phyloP scores from a whole-genome alignment of 2,888 invertebrate species.

The Acrobasis suavella region DNA sequence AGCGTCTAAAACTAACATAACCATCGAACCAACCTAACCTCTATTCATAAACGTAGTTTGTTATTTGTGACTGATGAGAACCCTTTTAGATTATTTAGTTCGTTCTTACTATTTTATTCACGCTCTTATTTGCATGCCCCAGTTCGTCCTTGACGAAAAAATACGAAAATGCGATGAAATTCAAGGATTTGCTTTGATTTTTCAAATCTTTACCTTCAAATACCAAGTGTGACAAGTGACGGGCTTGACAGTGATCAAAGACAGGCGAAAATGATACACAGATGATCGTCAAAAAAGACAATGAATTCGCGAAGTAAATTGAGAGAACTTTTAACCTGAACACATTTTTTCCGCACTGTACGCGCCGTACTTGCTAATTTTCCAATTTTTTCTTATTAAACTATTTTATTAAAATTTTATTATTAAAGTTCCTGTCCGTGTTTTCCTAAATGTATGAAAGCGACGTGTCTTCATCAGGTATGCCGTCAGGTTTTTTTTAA shows the following conservation, averaged over 20 bases:
- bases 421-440: too few species aligned
- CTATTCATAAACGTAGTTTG: neutral
- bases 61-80: conserved; percentile 4
- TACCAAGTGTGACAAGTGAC: neutral
- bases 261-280: too few species aligned
- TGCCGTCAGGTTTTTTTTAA: too few species aligned
- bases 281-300: too few species aligned
- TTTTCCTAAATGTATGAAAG: too few species aligned
- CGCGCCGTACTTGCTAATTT: too few species aligned
- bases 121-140: conserved; percentile 21
- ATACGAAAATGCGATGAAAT: neutral
- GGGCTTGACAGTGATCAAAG: neutral
- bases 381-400: too few species aligned
- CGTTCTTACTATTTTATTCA: conserved; percentile 26
- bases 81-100: conserved; percentile 22
- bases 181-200: conserved; percentile 4
- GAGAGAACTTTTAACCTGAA: too few species aligned
- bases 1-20: neutral
- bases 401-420: too few species aligned
- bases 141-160: conserved; percentile 19
- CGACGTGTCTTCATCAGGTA: too few species aligned
- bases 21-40: neutral
- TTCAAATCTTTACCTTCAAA: neutral
- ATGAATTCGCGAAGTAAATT: too few species aligned
- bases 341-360: too few species aligned